Conservation (phyloP, 2,113 vertebrate species). For the Periophthalmodon schlosseri region DNA sequence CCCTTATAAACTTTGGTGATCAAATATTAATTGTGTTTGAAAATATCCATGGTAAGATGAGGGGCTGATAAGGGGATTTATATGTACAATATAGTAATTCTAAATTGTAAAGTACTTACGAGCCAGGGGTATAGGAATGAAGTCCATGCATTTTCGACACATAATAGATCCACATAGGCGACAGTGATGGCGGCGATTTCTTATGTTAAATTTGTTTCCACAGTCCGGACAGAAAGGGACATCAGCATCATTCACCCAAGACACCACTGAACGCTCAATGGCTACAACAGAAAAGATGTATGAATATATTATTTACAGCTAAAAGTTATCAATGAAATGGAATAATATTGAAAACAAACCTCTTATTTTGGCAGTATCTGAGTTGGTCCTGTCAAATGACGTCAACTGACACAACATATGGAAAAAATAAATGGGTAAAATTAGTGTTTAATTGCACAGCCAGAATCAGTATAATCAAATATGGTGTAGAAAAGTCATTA, state of each 20-base stretch:
- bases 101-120: slow-evolving; percentile 75
- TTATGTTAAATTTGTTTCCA: slow-evolving; percentile 91
- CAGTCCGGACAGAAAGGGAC: slow-evolving; percentile 98
- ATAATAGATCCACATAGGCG: slow-evolving; percentile 97
- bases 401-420: slow-evolving; percentile 81
- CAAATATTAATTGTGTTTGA: not conserved
- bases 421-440: slow-evolving; percentile 9
- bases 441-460: not conserved
- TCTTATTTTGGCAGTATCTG: slow-evolving; percentile 91
- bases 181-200: slow-evolving; percentile 95
- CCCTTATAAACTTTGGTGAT: not conserved
- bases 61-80: too few species aligned
- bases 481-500: not conserved
- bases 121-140: slow-evolving; percentile 86
- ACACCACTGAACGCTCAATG: slow-evolving; percentile 92
- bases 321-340: not conserved
- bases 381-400: slow-evolving; percentile 90
- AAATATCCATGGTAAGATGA: too few species aligned
- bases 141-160: slow-evolving; percentile 93
- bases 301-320: not conserved
- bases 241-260: slow-evolving; percentile 96
- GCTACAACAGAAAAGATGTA: slow-evolving; percentile 67
- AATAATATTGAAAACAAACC: slow-evolving; percentile 73
- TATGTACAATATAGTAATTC: not conserved
- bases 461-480: not conserved